These are phyloP conservation scores for Catocala sponsa DNA, from an alignment of 2,888 invertebrate species.

Conservation along the genomic window DNA sequence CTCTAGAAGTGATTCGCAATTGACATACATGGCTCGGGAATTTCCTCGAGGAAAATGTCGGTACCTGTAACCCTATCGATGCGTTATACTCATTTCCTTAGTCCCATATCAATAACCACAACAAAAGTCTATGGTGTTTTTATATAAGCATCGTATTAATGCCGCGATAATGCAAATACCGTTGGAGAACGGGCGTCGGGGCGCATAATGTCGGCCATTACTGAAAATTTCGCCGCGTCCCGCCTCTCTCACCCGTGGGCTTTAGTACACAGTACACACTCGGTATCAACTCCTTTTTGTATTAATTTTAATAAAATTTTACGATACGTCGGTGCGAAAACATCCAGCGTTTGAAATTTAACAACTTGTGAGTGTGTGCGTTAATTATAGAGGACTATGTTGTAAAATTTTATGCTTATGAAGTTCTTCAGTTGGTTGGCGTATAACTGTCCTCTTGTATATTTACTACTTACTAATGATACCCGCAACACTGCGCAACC, in stretches of 20 bases:
- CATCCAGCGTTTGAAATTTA: slow-evolving; percentile 51
- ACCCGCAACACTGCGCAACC: not conserved
- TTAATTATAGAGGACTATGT: slow-evolving; percentile 25
- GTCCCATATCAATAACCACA: slow-evolving; percentile 46
- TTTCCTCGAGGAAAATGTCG: slow-evolving; percentile 14
- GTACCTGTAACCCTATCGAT: slow-evolving; percentile 10
- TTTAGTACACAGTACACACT: slow-evolving; percentile 65
- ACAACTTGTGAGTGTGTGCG: slow-evolving; percentile 37
- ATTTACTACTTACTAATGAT: slow-evolving; percentile 13
- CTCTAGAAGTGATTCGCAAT: slow-evolving; percentile 9
- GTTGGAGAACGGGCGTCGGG: slow-evolving; percentile 63
- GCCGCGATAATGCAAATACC: slow-evolving; percentile 79
- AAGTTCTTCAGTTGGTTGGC: slow-evolving; percentile 27
- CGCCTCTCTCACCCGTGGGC: slow-evolving; percentile 70
- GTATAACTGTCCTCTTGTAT: slow-evolving; percentile 10
- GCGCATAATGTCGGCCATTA: slow-evolving; percentile 70
- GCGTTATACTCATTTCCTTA: slow-evolving; percentile 12
- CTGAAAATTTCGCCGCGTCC: slow-evolving; percentile 75
- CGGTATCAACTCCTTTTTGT: slow-evolving; percentile 68
- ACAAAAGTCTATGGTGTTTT: slow-evolving; percentile 57
- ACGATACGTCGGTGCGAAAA: slow-evolving; percentile 54
- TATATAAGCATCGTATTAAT: slow-evolving; percentile 71
- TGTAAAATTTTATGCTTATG: slow-evolving; percentile 31
- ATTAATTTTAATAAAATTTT: slow-evolving; percentile 69
- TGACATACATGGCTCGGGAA: slow-evolving; percentile 4